phyloP scores from a whole-genome alignment of 2,797 vertebrate genomes.

The Chelidonichthys spinosus region DNA sequence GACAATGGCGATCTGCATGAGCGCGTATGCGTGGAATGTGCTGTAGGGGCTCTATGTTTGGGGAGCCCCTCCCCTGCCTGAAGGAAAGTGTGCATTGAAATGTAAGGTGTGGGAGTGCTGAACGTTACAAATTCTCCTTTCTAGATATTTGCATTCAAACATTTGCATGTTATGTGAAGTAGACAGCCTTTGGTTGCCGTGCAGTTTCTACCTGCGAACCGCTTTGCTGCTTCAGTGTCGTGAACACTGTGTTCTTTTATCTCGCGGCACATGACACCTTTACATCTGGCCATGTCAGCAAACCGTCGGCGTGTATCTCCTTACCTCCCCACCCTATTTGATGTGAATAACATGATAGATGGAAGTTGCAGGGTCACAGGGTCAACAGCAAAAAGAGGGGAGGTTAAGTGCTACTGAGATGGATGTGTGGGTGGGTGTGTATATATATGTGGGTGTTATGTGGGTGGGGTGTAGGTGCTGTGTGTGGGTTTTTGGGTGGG shows the following conservation, averaged over 20 bases:
- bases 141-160: background rate
- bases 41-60: constrained; percentile 46
- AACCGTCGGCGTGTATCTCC: background rate
- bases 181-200: background rate
- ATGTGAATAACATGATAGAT: constrained; percentile 45
- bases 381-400: constrained; percentile 20
- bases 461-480: constrained; percentile 60
- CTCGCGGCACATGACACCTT: constrained; percentile 33
- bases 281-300: background rate
- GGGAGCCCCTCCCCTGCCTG: constrained; percentile 47
- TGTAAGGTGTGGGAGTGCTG: constrained; percentile 7
- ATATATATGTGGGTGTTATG: constrained; percentile 51
- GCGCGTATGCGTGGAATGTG: constrained; percentile 52
- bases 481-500: constrained; percentile 51
- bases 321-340: constrained; percentile 28
- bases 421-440: constrained; percentile 39
- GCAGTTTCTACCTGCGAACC: background rate
- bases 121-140: constrained; percentile 19
- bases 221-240: background rate
- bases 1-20: constrained; percentile 48
- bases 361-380: constrained; percentile 33
- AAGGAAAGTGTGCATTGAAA: constrained; percentile 34
- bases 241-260: background rate
- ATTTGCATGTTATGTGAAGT: background rate
- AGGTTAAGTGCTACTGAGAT: constrained; percentile 17